Evolutionary conservation across 92 coral and sea anemone species (phyloP), one percentile per base, ranked within the genome.

Genomic region (Phymanthus crucifer): DNA sequence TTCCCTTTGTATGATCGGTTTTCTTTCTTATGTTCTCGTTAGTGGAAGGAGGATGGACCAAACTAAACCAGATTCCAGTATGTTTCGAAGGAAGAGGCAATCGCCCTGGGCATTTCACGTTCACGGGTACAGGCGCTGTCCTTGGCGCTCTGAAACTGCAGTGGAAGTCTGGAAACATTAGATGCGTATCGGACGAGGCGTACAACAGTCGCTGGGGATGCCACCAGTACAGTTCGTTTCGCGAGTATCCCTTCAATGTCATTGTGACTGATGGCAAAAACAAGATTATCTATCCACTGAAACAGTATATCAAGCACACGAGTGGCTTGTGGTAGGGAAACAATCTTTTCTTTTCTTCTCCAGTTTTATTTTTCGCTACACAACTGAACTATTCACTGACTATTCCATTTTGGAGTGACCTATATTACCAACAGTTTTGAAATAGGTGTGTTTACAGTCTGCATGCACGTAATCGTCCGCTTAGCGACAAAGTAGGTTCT

Each of bases 11-110:
- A n/a, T n/a, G n/a, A n/a, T n/a, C n/a, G n/a, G n/a, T 43, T 11
- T 6, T 43, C 13, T 43, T 11, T 11, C 14, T 10, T 38, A 1
- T 38, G 7, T 38, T 10, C 10, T 38, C 43, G 45, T 12, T 31
- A 83, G 88, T 67, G 0, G 83, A 87, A 43, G 91, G 84, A 17
- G 4, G 77, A 32, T 87, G 91, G 91, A 70, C 40, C 12, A 68
- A 83, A 68, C 32, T 87, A 31, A 87, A 74, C 50, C 87, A 77
- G 16, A 74, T 31, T 8, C 92, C 95, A 24, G 69, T 82, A 1
- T 91, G 95, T 71, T 91, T 91, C 69, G 90, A 85, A 68, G 86
- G 90, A 35, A 85, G 92, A 47, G 85, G 83, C 35, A 52, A 83
- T 47, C 85, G 74, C 3, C 91, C 80, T 4, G 90, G 88, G 32